Conservation (phyloP, 1,140 invertebrate species). For the Venturia canescens region DNA sequence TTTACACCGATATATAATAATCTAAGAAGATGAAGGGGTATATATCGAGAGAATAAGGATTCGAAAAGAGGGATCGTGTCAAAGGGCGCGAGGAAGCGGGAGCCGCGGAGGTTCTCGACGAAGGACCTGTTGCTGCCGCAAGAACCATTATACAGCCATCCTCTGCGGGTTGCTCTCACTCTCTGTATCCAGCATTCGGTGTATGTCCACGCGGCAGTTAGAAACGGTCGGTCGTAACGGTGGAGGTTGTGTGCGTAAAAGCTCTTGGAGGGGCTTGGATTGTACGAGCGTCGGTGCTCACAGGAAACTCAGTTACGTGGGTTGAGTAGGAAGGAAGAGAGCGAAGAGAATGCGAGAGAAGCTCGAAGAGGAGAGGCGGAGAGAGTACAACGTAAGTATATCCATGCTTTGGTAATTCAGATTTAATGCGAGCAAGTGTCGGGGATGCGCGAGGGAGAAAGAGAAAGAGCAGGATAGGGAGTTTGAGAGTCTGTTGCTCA, state of each 20-base stretch:
- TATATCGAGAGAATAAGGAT: too few species aligned
- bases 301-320: conserved; percentile 13
- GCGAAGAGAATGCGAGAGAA: conserved; percentile 51
- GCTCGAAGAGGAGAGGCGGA: conserved; percentile 26
- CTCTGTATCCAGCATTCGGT: conserved; percentile 30
- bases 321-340: conserved; percentile 49
- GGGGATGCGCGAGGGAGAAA: neutral
- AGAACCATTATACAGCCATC: conserved; percentile 49
- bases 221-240: conserved; percentile 59
- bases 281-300: neutral
- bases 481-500: conserved; percentile 57
- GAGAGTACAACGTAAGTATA: conserved; percentile 63
- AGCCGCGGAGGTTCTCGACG: conserved; percentile 64
- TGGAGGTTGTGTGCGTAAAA: conserved; percentile 43
- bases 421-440: conserved; percentile 63
- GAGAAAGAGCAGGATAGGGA: neutral
- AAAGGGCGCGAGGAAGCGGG: conserved; percentile 18
- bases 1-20: neutral
- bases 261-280: neutral
- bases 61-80: neutral
- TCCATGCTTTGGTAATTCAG: conserved; percentile 71
- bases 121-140: conserved; percentile 69
- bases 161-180: neutral
- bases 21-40: neutral
- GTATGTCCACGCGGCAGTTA: conserved; percentile 64